Percentiles rank a stretch among this genome's conserved stretches.
These are phyloP conservation scores for Macaria notata DNA, from an alignment of 2,888 invertebrate genomes.

Conservation along the genomic window DNA sequence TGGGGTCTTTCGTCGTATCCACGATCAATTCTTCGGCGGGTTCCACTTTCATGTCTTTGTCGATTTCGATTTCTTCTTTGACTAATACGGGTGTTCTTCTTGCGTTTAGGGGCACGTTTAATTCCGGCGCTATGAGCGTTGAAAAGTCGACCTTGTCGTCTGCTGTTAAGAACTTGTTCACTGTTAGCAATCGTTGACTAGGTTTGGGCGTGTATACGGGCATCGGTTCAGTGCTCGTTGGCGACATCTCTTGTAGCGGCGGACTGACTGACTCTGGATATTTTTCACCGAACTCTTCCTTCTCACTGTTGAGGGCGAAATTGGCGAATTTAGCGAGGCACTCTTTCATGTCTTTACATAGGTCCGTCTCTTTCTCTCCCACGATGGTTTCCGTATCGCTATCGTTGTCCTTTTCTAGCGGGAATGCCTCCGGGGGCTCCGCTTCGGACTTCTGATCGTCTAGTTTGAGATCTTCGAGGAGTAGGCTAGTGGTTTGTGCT, in stretches of 20 bases:
- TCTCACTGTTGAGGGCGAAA: constrained; percentile 53
- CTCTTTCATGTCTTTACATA: constrained; percentile 68
- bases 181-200: constrained; percentile 55
- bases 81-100: constrained; percentile 46
- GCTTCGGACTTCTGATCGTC: constrained; percentile 44
- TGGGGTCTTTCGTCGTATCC: constrained; percentile 50
- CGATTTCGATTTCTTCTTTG: constrained; percentile 44
- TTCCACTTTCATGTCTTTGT: constrained; percentile 32
- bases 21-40: constrained; percentile 32
- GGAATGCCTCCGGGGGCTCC: constrained; percentile 67
- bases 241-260: constrained; percentile 72
- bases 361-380: constrained; percentile 55
- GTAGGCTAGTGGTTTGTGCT: constrained; percentile 39
- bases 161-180: constrained; percentile 57
- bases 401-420: constrained; percentile 57
- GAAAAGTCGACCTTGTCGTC: constrained; percentile 49
- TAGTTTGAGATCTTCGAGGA: constrained; percentile 40
- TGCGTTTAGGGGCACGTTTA: constrained; percentile 59
- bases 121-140: constrained; percentile 46
- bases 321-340: constrained; percentile 68
- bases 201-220: constrained; percentile 62
- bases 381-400: constrained; percentile 65
- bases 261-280: constrained; percentile 71
- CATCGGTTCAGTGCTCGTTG: constrained; percentile 59
- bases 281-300: constrained; percentile 39